These are phyloP conservation scores for Globia sparganii DNA, from an alignment of 2,888 invertebrate genomes.

Conservation along the genomic window DNA sequence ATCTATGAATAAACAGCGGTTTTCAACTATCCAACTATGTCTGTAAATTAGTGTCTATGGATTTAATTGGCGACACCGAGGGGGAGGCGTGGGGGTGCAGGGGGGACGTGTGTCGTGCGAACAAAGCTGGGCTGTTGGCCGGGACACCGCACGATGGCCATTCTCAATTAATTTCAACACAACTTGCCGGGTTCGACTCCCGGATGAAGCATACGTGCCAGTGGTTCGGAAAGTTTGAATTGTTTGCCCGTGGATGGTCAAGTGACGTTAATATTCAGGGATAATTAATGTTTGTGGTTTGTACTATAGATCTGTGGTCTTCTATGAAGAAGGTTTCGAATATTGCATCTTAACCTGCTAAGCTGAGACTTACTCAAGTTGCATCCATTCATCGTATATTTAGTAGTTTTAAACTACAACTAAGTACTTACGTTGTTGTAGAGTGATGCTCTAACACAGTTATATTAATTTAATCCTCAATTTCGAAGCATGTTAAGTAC, in stretches of 20 bases:
- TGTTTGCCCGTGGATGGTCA: slow-evolving; percentile 37
- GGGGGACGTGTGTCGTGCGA: slow-evolving; percentile 40
- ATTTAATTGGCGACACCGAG: slow-evolving; percentile 60
- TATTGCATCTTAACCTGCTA: not conserved
- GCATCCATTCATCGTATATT: not conserved
- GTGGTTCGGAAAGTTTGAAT: slow-evolving; percentile 61
- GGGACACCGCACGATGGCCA: slow-evolving; percentile 54
- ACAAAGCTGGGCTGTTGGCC: slow-evolving; percentile 52
- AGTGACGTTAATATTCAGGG: slow-evolving; percentile 4
- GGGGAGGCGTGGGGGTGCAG: not conserved
- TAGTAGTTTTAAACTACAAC: not conserved
- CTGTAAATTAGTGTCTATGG: slow-evolving; percentile 65
- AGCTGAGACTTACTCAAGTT: not conserved
- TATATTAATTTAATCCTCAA: not conserved
- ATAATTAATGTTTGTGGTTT: not conserved
- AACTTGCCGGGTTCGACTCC: slow-evolving; percentile 62
- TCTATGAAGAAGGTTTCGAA: not conserved
- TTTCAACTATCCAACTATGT: slow-evolving; percentile 64
- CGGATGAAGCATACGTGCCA: slow-evolving; percentile 44
- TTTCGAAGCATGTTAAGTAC: slow-evolving; percentile 5
- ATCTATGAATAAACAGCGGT: slow-evolving; percentile 62
- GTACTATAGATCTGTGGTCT: not conserved
- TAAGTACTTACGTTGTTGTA: not conserved
- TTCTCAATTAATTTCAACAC: slow-evolving; percentile 69
- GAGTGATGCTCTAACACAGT: not conserved